Evolutionary conservation across 2,888 invertebrate species (phyloP).

Genomic region (Nephrotoma appendiculata): DNA sequence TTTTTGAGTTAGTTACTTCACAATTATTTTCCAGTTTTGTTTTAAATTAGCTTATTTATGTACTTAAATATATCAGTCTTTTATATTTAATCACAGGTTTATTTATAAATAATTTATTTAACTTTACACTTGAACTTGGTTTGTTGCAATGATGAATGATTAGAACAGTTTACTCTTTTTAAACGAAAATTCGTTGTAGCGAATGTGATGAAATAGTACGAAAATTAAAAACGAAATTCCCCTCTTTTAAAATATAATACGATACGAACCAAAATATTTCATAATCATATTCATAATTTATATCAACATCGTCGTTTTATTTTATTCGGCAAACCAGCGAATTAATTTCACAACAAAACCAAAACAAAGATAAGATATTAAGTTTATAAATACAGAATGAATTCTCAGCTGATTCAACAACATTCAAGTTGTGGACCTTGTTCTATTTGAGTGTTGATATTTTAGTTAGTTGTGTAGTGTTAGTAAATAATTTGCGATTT

Average conservation of each 20-base stretch:
- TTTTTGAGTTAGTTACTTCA: neutral
- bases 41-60: neutral
- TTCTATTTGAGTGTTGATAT: no score
- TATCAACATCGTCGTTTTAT: neutral
- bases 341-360: neutral
- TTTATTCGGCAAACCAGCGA: neutral
- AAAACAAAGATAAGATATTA: neutral
- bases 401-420: neutral
- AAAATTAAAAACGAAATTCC: neutral
- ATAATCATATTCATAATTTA: no score
- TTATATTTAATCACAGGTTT: neutral
- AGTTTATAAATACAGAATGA: neutral
- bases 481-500: neutral
- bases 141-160: neutral
- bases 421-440: neutral
- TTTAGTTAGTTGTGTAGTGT: no score
- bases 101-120: neutral
- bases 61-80: neutral
- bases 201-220: neutral
- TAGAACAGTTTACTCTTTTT: neutral
- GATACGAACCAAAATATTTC: neutral
- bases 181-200: neutral
- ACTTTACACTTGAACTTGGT: neutral
- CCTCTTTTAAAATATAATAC: neutral
- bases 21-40: neutral